These are phyloP conservation scores for Apodemia hepburni DNA, from an alignment of 2,888 invertebrate species.

Conservation along the genomic window DNA sequence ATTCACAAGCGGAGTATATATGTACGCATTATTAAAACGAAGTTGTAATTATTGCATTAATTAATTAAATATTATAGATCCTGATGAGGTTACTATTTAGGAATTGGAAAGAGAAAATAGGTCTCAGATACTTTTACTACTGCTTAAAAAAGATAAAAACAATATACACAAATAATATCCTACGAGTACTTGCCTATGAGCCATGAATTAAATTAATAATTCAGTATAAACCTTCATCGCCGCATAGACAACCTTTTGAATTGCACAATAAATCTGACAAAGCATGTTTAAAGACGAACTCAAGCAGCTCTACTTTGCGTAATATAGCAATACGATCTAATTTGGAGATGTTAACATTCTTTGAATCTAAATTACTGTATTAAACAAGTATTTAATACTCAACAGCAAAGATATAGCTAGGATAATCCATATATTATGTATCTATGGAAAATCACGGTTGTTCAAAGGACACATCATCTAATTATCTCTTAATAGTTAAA, in stretches of 20 bases:
- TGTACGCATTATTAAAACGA: too few relatives aligned
- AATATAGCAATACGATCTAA: neutral
- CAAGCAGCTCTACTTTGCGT: neutral
- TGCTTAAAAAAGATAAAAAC: neutral
- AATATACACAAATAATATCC: neutral
- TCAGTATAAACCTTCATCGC: conserved; percentile 1
- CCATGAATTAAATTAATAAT: neutral
- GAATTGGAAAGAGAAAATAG: too few relatives aligned
- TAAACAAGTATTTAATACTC: neutral
- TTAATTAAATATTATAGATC: too few relatives aligned
- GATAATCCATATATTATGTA: neutral
- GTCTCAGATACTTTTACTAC: too few relatives aligned
- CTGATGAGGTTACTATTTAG: too few relatives aligned
- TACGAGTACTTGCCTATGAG: neutral
- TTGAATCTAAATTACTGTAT: neutral
- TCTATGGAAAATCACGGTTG: too few relatives aligned
- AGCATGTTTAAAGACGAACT: neutral
- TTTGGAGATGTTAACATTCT: neutral
- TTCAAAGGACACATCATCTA: too few relatives aligned
- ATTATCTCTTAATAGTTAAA: too few relatives aligned
- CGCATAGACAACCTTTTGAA: conserved; percentile 3
- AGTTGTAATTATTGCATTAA: too few relatives aligned
- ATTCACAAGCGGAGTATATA: too few relatives aligned
- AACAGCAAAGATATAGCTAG: neutral
- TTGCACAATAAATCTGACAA: neutral